These are phyloP conservation scores for Acanthacorydalis orientalis DNA, from an alignment of 2,888 invertebrate species.

Conservation along the genomic window DNA sequence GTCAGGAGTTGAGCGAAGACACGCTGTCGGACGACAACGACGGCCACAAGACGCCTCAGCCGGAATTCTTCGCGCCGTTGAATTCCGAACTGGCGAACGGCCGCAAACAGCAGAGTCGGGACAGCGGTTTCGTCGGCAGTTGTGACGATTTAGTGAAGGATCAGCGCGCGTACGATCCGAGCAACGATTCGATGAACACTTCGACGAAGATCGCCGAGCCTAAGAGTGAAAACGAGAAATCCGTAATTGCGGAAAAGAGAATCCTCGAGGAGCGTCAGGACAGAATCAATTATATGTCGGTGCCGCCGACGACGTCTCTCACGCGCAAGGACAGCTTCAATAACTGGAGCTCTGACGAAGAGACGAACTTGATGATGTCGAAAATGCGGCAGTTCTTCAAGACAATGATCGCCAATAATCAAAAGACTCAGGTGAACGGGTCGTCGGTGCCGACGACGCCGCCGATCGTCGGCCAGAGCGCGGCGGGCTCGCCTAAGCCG, in stretches of 20 bases:
- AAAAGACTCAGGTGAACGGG: constrained; percentile 18
- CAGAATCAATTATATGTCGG: constrained; percentile 10
- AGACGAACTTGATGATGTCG: constrained; percentile 88
- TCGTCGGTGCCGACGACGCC: constrained; percentile 34
- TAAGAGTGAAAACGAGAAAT: constrained; percentile 38
- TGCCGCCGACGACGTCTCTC: constrained; percentile 40
- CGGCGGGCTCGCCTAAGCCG: constrained; percentile 17
- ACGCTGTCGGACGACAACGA: constrained; percentile 49
- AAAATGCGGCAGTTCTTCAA: constrained; percentile 88
- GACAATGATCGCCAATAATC: constrained; percentile 59
- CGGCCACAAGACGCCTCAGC: constrained; percentile 49
- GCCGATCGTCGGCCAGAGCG: constrained; percentile 21
- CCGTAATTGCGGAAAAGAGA: constrained; percentile 41
- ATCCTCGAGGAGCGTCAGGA: constrained; percentile 30
- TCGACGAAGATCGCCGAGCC: constrained; percentile 28
- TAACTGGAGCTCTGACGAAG: constrained; percentile 88
- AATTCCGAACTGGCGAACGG: constrained; percentile 42
- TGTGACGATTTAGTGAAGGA: constrained; percentile 70
- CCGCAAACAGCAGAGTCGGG: constrained; percentile 67
- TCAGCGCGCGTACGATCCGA: constrained; percentile 23
- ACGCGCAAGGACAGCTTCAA: constrained; percentile 80
- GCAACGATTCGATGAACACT: constrained; percentile 10
- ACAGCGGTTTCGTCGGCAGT: constrained; percentile 79
- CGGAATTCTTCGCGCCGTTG: constrained; percentile 37
- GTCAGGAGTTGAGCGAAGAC: constrained; percentile 37